Evolutionary conservation across 2,888 invertebrate genomes (phyloP).

Genomic region (Stenurella melanura): DNA sequence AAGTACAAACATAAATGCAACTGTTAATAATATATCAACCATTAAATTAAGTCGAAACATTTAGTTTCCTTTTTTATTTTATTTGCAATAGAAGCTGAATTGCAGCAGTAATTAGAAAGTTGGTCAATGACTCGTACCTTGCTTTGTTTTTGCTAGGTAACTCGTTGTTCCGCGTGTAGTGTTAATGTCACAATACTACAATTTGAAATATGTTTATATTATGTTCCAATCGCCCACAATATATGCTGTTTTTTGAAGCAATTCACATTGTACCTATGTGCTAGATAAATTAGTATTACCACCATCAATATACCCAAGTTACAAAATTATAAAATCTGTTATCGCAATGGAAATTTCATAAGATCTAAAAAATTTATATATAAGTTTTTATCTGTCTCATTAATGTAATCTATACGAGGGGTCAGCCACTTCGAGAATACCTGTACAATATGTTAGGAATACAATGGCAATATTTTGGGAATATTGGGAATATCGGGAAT

Average conservation of each 20-base stretch:
- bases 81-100: constrained; percentile 27
- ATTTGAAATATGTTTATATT: background rate
- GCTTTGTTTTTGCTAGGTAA: constrained; percentile 20
- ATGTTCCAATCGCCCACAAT: background rate
- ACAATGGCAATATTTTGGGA: no score
- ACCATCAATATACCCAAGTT: no score
- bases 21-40: constrained; percentile 32
- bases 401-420: no score
- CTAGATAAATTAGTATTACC: no score
- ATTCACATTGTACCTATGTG: background rate
- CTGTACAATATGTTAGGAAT: no score
- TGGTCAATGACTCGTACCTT: constrained; percentile 51
- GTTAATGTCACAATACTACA: constrained; percentile 36
- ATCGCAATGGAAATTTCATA: no score
- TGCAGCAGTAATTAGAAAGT: constrained; percentile 53
- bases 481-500: no score
- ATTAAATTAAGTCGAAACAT: constrained; percentile 25
- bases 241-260: background rate
- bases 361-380: no score
- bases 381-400: no score
- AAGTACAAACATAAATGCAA: background rate
- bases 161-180: constrained; percentile 32
- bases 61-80: constrained; percentile 19
- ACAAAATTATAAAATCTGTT: no score
- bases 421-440: no score